These are phyloP conservation scores for Panthera tigris DNA, from an alignment of 2,113 vertebrate genomes.

Conservation along the genomic window DNA sequence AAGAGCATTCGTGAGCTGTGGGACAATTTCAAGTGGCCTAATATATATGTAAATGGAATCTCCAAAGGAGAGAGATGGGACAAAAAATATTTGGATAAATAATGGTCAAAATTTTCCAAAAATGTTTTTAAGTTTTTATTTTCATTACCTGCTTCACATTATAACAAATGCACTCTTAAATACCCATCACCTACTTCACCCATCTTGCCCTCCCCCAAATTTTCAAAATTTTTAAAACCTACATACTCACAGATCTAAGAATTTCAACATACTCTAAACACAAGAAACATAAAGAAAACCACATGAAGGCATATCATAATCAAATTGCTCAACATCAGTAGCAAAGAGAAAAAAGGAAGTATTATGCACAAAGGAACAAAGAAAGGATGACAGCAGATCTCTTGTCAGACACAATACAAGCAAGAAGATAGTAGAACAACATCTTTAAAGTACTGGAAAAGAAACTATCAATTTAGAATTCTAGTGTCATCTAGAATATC, in stretches of 20 bases:
- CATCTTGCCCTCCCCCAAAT: neutral
- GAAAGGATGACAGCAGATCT: neutral
- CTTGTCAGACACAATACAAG: neutral
- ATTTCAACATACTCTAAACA: neutral
- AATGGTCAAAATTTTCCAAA: neutral
- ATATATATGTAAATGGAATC: neutral
- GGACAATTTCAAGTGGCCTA: neutral
- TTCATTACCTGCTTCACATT: neutral
- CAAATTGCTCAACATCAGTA: neutral
- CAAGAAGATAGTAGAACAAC: neutral
- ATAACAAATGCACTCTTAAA: neutral
- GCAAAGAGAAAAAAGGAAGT: neutral
- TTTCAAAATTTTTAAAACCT: neutral
- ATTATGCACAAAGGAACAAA: neutral
- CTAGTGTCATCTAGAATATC: neutral
- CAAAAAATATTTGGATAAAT: slow-evolving; percentile 6
- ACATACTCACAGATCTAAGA: neutral
- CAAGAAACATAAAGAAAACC: neutral
- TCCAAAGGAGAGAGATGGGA: neutral
- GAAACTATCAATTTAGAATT: neutral
- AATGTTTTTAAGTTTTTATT: neutral
- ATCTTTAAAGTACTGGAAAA: neutral
- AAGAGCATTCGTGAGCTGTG: neutral
- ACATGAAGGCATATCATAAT: neutral
- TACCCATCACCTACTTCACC: neutral